These are phyloP conservation scores for Gila orcuttii DNA, from an alignment of 2,113 vertebrate species.

Conservation along the genomic window DNA sequence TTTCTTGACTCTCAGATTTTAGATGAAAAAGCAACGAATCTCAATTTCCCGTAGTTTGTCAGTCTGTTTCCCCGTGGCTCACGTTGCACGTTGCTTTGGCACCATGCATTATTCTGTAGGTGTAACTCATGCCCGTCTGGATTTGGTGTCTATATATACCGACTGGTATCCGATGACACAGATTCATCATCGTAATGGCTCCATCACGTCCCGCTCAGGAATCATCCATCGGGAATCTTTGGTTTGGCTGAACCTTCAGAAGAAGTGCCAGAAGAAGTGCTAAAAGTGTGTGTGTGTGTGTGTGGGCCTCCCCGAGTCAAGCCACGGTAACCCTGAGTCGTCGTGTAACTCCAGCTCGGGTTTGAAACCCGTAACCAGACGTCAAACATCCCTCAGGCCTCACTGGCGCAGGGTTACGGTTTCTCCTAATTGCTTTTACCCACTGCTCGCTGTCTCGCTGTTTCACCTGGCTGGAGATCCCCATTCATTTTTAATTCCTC, in stretches of 20 bases:
- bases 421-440: conserved; percentile 69
- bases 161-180: conserved; percentile 61
- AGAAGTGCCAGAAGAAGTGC: too few species aligned
- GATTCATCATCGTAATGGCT: conserved; percentile 62
- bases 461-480: conserved; percentile 68
- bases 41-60: not conserved
- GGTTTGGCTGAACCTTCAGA: conserved; percentile 28
- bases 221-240: conserved; percentile 26
- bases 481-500: conserved; percentile 71
- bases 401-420: conserved; percentile 61
- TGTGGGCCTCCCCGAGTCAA: conserved; percentile 45
- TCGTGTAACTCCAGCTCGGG: conserved; percentile 51
- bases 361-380: conserved; percentile 58
- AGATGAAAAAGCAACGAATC: not conserved
- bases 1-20: not conserved
- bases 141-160: conserved; percentile 54
- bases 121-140: conserved; percentile 43
- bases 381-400: conserved; percentile 38
- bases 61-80: not conserved
- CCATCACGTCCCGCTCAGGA: not conserved
- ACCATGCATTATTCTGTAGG: conserved; percentile 63
- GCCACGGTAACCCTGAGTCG: conserved; percentile 31
- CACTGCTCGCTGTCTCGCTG: conserved; percentile 60
- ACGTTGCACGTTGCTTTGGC: not conserved
- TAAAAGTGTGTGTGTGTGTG: not conserved